Evolutionary conservation across 2,113 vertebrate species (phyloP).

Genomic region (Prunella himalayana): DNA sequence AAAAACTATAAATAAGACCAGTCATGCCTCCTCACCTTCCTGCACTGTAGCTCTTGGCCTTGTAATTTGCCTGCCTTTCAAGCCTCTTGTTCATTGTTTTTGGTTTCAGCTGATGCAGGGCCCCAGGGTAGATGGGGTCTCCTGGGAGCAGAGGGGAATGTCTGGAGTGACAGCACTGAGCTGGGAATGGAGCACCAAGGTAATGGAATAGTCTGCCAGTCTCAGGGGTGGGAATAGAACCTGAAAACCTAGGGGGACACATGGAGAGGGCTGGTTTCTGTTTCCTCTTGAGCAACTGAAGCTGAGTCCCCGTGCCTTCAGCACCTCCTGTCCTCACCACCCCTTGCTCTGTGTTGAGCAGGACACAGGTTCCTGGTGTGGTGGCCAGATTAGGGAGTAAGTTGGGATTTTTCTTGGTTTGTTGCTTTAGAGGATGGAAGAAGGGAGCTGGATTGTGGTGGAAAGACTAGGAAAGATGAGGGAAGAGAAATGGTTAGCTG

Average conservation of each 20-base stretch:
- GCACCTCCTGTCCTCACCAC: background rate
- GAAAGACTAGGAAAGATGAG: background rate
- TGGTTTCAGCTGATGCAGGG: background rate
- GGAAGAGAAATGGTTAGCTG: background rate
- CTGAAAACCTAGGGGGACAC: background rate
- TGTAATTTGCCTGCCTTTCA: background rate
- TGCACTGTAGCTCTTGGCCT: background rate
- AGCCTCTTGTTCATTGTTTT: background rate
- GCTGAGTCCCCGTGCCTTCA: background rate
- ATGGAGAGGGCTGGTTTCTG: background rate
- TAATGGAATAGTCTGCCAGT: background rate
- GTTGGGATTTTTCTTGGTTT: background rate
- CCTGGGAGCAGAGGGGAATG: background rate
- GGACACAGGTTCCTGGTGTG: accelerated
- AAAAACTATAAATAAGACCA: background rate
- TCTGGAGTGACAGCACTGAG: accelerated
- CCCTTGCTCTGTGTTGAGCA: background rate
- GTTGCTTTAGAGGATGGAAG: background rate
- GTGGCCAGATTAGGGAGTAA: background rate
- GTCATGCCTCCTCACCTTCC: background rate
- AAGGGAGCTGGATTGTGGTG: background rate
- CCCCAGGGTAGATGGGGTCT: background rate
- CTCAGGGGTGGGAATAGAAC: background rate
- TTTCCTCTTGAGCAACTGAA: background rate
- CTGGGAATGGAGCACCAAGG: accelerated